Evolutionary conservation across 2,888 invertebrate species (phyloP).

Genomic region (Melanostoma mellinum): DNA sequence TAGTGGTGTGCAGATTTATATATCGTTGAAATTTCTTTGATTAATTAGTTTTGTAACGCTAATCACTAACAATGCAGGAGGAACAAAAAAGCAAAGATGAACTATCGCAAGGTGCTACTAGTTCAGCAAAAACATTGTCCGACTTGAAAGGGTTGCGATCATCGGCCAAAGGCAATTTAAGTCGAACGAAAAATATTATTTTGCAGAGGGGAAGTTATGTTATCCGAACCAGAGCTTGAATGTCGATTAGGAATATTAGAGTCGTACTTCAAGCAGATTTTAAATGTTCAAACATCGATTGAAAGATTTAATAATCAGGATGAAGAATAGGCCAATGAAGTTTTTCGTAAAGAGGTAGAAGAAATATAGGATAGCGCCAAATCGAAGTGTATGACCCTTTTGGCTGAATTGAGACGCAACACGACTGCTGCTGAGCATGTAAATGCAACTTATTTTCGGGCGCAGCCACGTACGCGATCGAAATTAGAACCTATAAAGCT

Average conservation of each 20-base stretch:
- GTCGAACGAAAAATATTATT: slow-evolving; percentile 3
- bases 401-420: slow-evolving; percentile 15
- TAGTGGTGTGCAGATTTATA: no score
- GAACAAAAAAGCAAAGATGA: no score
- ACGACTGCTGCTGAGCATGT: slow-evolving; percentile 5
- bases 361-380: slow-evolving; percentile 27
- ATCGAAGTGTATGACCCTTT: slow-evolving; percentile 44
- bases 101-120: no score
- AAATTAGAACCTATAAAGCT: slow-evolving; percentile 47
- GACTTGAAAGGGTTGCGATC: slow-evolving; percentile 1
- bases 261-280: slow-evolving; percentile 61
- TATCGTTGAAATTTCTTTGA: no score
- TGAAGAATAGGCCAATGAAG: slow-evolving; percentile 41
- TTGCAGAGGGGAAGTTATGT: not conserved
- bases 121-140: not conserved
- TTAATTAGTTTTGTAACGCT: no score
- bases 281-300: slow-evolving; percentile 54
- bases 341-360: not conserved
- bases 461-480: slow-evolving; percentile 41
- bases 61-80: no score
- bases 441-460: slow-evolving; percentile 7
- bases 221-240: slow-evolving; percentile 46
- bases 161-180: slow-evolving; percentile 3
- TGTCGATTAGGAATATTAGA: slow-evolving; percentile 68
- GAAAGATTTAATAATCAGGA: slow-evolving; percentile 30